Evolutionary conservation across 1,140 invertebrate species (phyloP).

Genomic region (Cataglyphis hispanica): DNA sequence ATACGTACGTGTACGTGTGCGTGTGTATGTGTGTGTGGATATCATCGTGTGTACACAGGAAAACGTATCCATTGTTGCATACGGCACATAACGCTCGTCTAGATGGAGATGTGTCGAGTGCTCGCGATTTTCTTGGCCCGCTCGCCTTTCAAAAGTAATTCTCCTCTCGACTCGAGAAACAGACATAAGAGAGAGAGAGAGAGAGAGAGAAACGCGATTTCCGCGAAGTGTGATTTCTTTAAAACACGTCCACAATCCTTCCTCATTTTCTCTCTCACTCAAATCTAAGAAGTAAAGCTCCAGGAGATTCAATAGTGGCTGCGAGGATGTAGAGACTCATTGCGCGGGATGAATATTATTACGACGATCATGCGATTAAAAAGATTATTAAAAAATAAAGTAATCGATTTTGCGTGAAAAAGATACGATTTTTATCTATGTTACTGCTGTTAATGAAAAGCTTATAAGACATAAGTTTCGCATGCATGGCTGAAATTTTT

Average conservation of each 20-base stretch:
- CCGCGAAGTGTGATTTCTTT: constrained; percentile 61
- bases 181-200: constrained; percentile 1
- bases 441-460: neutral
- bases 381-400: neutral
- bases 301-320: constrained; percentile 23
- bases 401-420: neutral
- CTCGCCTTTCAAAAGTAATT: constrained; percentile 68
- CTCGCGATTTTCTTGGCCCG: constrained; percentile 55
- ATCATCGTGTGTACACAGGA: neutral
- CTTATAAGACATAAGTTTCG: neutral
- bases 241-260: constrained; percentile 44
- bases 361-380: neutral
- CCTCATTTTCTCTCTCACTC: neutral
- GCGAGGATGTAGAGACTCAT: constrained; percentile 24
- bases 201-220: constrained; percentile 27
- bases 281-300: constrained; percentile 21
- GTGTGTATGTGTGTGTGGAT: neutral
- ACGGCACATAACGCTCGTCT: constrained; percentile 18
- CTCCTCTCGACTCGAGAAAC: constrained; percentile 44
- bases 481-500: neutral
- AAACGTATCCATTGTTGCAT: constrained; percentile 47
- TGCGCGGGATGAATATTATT: constrained; percentile 41
- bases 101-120: constrained; percentile 24
- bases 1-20: neutral
- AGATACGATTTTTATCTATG: neutral